Evolutionary conservation across 2,888 invertebrate genomes (phyloP).

Genomic region (Scaptomyza flava): DNA sequence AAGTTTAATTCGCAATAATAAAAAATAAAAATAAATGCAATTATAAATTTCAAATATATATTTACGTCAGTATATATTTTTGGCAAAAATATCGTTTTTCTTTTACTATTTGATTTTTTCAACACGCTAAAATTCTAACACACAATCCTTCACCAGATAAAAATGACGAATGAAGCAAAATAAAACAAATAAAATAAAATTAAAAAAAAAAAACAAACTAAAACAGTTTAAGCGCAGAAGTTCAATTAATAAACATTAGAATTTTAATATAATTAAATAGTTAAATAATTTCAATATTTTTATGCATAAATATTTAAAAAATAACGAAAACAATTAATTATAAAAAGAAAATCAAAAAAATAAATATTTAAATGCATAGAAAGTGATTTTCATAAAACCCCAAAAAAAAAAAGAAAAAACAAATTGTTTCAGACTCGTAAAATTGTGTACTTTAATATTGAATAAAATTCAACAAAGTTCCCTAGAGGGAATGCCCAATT

Average conservation of each 20-base stretch:
- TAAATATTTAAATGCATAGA: conserved; percentile 37
- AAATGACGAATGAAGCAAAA: conserved; percentile 17
- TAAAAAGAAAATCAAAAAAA: conserved; percentile 15
- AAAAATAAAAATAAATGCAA: background rate
- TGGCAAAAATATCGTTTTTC: conserved; percentile 4
- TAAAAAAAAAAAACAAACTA: conserved; percentile 22
- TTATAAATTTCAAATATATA: background rate
- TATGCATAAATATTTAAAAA: conserved; percentile 58
- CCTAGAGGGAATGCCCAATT: conserved; percentile 28
- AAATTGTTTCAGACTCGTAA: conserved; percentile 61
- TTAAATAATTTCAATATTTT: conserved; percentile 67
- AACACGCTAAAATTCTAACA: background rate
- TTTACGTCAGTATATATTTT: background rate
- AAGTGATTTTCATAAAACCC: conserved; percentile 49
- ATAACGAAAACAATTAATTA: conserved; percentile 15
- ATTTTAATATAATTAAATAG: conserved; percentile 68
- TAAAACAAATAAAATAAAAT: conserved; percentile 4
- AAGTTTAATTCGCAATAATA: conserved; percentile 67
- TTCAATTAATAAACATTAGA: conserved; percentile 81
- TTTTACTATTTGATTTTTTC: conserved; percentile 30
- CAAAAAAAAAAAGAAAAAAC: conserved; percentile 15
- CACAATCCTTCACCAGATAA: conserved; percentile 8
- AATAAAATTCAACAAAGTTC: conserved; percentile 69
- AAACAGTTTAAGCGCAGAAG: conserved; percentile 75
- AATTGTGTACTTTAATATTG: conserved; percentile 77